phyloP scores from a whole-genome alignment of 2,797 vertebrate genomes.

The Sebastes minor region DNA sequence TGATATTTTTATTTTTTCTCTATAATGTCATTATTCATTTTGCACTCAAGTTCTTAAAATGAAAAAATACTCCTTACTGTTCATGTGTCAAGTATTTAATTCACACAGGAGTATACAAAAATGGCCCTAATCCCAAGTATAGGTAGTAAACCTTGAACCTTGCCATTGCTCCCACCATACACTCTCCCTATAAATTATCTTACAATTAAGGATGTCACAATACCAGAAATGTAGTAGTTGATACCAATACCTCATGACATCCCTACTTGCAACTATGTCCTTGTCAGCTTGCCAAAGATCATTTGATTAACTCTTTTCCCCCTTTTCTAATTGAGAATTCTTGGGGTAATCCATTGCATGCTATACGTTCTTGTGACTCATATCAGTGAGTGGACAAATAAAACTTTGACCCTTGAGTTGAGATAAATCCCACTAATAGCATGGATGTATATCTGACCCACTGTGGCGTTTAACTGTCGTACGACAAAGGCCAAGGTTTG shows the following conservation, averaged over 20 bases:
- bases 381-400: not conserved
- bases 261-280: not conserved
- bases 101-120: too few relatives aligned
- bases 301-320: not conserved
- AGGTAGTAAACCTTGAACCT: not conserved
- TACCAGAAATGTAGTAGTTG: too few relatives aligned
- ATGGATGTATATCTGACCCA: not conserved
- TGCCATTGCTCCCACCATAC: not conserved
- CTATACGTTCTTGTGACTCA: not conserved
- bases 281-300: not conserved
- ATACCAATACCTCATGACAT: too few relatives aligned
- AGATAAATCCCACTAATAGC: slow-evolving; percentile 13
- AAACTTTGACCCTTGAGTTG: slow-evolving; percentile 23
- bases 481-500: slow-evolving; percentile 15
- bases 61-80: too few relatives aligned
- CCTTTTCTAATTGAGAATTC: not conserved
- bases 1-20: too few relatives aligned
- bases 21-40: too few relatives aligned
- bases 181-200: not conserved
- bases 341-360: not conserved
- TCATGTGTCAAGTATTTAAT: too few relatives aligned
- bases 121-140: not conserved
- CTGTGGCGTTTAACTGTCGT: not conserved
- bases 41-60: too few relatives aligned
- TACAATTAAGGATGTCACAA: too few relatives aligned